Evolutionary conservation across 2,888 invertebrate species (phyloP).

Genomic region (Stramonita haemastoma): DNA sequence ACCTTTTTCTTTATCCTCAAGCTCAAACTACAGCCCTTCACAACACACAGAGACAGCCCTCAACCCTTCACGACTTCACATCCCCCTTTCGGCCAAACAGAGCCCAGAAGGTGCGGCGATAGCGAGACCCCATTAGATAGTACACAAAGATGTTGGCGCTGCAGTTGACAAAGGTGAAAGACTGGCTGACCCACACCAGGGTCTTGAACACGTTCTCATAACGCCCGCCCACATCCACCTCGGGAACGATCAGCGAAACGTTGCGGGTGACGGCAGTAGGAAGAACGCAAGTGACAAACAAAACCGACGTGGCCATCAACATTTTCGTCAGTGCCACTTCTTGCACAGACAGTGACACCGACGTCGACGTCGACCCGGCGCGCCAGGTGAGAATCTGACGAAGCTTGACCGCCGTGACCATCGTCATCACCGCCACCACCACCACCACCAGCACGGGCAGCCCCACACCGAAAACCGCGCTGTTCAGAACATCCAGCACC

Average conservation of each 20-base stretch:
- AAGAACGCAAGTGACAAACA: background rate
- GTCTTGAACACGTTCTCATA: background rate
- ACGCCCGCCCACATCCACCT: background rate
- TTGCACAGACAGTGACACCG: background rate
- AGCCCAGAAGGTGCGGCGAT: background rate
- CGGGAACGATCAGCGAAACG: background rate
- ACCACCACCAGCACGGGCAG: background rate
- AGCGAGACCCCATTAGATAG: background rate
- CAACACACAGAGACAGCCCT: no score
- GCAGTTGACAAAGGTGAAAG: background rate
- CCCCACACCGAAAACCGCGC: background rate
- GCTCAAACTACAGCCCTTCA: no score
- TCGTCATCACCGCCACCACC: background rate
- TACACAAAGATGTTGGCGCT: slow-evolving; percentile 17
- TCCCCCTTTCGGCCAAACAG: background rate
- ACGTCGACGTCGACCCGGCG: background rate
- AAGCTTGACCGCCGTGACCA: background rate
- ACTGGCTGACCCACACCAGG: background rate
- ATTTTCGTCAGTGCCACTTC: background rate
- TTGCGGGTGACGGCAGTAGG: background rate
- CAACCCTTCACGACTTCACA: no score
- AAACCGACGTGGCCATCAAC: background rate
- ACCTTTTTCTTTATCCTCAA: no score
- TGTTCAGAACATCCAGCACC: background rate
- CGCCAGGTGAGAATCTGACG: background rate